These are phyloP conservation scores for Panulirus ornatus DNA, from an alignment of 1,140 invertebrate genomes.

Conservation along the genomic window DNA sequence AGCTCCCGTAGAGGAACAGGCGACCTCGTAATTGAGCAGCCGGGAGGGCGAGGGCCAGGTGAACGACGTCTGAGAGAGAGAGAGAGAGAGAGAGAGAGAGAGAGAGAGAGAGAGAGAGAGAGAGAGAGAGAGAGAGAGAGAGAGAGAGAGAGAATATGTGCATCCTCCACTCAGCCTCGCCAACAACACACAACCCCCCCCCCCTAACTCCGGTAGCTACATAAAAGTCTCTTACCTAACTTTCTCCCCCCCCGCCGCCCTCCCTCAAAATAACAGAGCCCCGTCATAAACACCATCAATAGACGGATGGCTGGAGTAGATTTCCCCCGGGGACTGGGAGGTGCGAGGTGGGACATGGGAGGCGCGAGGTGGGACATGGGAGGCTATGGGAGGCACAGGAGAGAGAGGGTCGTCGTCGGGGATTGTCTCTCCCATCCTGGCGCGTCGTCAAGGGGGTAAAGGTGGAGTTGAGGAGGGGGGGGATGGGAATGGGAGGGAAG, in stretches of 20 bases:
- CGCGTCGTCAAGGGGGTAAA: too few species aligned
- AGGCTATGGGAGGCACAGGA: too few species aligned
- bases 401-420: too few species aligned
- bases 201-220: neutral
- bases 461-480: too few species aligned
- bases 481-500: too few species aligned
- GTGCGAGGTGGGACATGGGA: too few species aligned
- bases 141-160: too few species aligned
- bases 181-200: constrained; percentile 4
- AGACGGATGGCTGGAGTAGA: neutral
- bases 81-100: constrained; percentile 17
- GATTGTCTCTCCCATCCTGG: too few species aligned
- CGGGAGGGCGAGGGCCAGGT: too few species aligned
- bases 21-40: neutral
- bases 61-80: neutral
- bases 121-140: neutral
- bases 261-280: neutral
- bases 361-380: too few species aligned
- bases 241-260: neutral
- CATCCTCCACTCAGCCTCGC: neutral
- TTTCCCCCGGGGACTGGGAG: neutral
- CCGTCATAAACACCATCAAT: neutral
- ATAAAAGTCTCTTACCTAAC: neutral
- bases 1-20: neutral
- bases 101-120: constrained; percentile 22